Evolutionary conservation across 2,113 vertebrate species (phyloP), one percentile per base, ranked within the genome.

Genomic region (Gambusia holbrooki): DNA sequence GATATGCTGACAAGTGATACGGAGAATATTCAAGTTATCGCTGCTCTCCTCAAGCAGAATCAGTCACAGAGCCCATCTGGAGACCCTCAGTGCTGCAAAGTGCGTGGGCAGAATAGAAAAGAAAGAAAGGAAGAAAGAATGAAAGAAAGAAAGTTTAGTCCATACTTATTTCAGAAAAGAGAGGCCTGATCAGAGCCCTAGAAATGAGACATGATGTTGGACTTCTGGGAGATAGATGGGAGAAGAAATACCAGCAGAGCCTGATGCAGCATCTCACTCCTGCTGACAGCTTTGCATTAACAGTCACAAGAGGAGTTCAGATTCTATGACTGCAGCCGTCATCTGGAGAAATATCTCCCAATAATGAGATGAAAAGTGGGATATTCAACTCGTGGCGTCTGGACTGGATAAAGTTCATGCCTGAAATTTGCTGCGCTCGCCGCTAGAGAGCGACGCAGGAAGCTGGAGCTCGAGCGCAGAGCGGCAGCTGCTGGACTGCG

Each of bases 381-480:
- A 0, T 13, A 40, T 58, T 60, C 65, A 62, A 74, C 35, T 25
- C 58, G 9, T n/a, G 48, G 66, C 54, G 28, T 11, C 27, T 37
- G 15, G 54, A 37, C 63, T 28, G 58, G 25, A n/a, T 51, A 51
- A 54, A 14, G 42, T 29, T 2, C 1, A 15, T 5, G 77, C n/a
- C 35, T 87, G 80, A 85, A 79, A 63, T 82, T 86, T 60, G 81
- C 82, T 10, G 61, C 76, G 84, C 66, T 79, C 87, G 32, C 92
- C 93, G 81, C 92, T 92, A 93, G 92, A 93, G 93, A 91, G 93
- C 92, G 92, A 93, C 84, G 82, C 88, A 83, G 82, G 62, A 63
- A 71, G 77, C 54, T 48, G 35, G 32, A 33, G 32, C 32, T 33
- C 32, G 3, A 48, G 30, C 33, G 27, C 25, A 60, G 32, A 32